Percentiles rank a stretch among this genome's conserved stretches.
phyloP scores from a whole-genome alignment of 2,113 vertebrate species.

The Micronycteris hirsuta region DNA sequence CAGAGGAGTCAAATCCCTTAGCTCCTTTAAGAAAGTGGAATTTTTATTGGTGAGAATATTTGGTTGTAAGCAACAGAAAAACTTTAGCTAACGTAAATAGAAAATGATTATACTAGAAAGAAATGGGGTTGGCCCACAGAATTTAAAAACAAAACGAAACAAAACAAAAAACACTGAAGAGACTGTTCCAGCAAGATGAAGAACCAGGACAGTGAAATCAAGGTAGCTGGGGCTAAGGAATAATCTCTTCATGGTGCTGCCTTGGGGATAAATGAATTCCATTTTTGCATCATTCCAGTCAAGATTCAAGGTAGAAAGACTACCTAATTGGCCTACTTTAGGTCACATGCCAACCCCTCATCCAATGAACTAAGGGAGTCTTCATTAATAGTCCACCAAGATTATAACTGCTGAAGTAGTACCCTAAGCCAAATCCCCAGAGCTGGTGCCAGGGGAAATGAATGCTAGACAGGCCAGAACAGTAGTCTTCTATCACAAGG shows the following conservation, averaged over 20 bases:
- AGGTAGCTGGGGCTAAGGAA: neutral
- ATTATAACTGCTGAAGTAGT: neutral
- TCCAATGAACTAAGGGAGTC: neutral
- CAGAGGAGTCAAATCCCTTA: neutral
- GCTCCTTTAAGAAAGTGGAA: neutral
- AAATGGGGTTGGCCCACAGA: neutral
- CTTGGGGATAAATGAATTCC: neutral
- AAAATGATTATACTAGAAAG: neutral
- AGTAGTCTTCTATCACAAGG: neutral
- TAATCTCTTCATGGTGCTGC: neutral
- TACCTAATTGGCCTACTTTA: neutral
- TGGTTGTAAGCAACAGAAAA: conserved; percentile 16
- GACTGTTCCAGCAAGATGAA: neutral
- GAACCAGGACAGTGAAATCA: neutral
- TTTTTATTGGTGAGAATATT: neutral
- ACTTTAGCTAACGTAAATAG: neutral
- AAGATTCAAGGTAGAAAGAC: neutral
- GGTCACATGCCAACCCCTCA: neutral
- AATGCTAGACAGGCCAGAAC: neutral
- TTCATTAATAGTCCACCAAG: neutral
- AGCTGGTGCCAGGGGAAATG: neutral
- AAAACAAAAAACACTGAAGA: neutral
- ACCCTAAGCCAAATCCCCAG: neutral
- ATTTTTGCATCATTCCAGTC: neutral
- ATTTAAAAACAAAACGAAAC: neutral